Conservation (phyloP, 2,797 vertebrate species). For the Enoplosus armatus region DNA sequence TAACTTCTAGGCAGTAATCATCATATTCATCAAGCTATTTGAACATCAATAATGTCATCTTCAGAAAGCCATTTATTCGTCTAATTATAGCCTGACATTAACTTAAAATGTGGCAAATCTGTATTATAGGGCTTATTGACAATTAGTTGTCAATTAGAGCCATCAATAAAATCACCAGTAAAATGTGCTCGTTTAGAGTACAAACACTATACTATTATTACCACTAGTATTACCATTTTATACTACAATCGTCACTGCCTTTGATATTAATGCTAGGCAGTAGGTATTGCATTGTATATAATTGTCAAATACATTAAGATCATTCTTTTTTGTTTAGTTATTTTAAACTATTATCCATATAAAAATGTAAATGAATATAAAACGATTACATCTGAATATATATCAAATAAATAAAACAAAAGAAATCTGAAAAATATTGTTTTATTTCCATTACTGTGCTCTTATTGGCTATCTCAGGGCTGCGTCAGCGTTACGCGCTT, state of each 20-base stretch:
- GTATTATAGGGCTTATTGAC: background rate
- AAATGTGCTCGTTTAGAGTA: background rate
- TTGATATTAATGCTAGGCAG: too few relatives aligned
- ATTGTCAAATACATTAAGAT: too few relatives aligned
- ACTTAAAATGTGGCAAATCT: background rate
- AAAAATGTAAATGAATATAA: background rate
- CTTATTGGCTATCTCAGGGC: slow-evolving; percentile 60
- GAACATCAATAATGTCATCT: background rate
- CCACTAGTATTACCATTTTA: too few relatives aligned
- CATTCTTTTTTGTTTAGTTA: too few relatives aligned
- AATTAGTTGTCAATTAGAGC: background rate
- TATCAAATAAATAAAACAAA: too few relatives aligned
- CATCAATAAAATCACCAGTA: background rate
- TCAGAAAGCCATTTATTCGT: background rate
- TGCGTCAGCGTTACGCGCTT: background rate
- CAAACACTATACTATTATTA: background rate
- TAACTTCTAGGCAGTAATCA: too few relatives aligned
- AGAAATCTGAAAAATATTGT: too few relatives aligned
- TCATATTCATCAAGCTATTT: too few relatives aligned
- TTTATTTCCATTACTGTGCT: background rate
- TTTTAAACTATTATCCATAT: background rate
- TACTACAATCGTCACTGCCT: too few relatives aligned
- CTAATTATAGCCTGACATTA: background rate
- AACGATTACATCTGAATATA: background rate
- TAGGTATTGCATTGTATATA: too few relatives aligned